Base-by-base conservation (phyloP, 2,113 vertebrate species). In the Theristicus caerulescens region DNA sequence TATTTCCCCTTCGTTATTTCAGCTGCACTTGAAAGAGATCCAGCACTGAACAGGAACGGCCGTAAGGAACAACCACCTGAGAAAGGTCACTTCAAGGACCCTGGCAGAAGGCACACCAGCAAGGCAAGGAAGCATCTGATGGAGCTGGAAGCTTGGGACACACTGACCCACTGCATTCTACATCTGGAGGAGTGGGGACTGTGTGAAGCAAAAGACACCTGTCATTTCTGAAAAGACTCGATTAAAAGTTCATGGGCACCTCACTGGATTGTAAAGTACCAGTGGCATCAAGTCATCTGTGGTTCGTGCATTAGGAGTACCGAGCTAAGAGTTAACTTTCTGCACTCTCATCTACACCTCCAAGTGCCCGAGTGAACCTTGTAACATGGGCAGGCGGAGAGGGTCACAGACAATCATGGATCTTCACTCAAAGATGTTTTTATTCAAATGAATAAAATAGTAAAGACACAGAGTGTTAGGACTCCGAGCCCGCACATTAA, bases 381-480 rank as follows among this genome's bases (percentile, higher is more conserved):
- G 40, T 15, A 62, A 46, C 40, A 24, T 1, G 21, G 34, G 40
- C 27, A 25, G 34, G 42, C 1, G 1, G 9, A 59, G 17, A 32
- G n/a, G 47, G 57, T 47, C 77, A 66, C 24, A 70, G 52, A 19
- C 42, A 72, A 67, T 55, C 57, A 10, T 4, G 74, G 13, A 57
- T 65, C 86, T 73, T 54, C 87, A 66, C 49, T 71, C 76, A 69
- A 69, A 92, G 47, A 84, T 51, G 21, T 12, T 93, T 76, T 62
- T 78, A 89, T 94, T 90, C 40, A 46, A 81, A 93, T 3, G 8
- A 88, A 89, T 90, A 82, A 44, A 92, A 95, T 4, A 89, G n/a
- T 47, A 83, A 86, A 96, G 89, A 95, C 57, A 86, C 66, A 71
- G 82, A 95, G 81, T 47, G 54, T 79, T 79, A 32, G 24, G 47